Evolutionary conservation across 1,140 invertebrate genomes (phyloP).

Genomic region (Propsilocerus akamusi): DNA sequence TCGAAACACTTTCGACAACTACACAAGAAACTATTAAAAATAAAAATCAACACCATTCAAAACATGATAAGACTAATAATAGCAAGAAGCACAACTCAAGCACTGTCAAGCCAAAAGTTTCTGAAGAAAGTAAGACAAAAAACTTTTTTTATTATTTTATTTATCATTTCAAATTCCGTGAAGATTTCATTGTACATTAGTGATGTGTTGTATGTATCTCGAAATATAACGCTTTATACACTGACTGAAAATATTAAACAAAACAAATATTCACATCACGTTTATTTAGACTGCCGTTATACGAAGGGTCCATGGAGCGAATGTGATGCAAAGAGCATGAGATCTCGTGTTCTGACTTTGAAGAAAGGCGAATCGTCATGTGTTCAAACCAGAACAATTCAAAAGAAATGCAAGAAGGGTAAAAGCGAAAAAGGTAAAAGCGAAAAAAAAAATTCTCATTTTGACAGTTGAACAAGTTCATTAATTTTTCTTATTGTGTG

Average conservation of each 20-base stretch:
- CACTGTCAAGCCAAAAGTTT: background rate
- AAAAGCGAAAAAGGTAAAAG: conserved; percentile 11
- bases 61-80: background rate
- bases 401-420: conserved; percentile 85
- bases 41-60: background rate
- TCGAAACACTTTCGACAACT: background rate
- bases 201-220: no score
- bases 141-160: background rate
- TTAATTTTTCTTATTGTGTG: background rate
- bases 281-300: conserved; percentile 68
- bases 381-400: conserved; percentile 64
- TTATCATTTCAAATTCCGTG: no score
- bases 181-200: no score
- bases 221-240: no score
- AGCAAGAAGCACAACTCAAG: background rate
- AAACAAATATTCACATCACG: no score
- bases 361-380: conserved; percentile 67
- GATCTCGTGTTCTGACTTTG: conserved; percentile 57
- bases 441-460: background rate
- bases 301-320: conserved; percentile 67
- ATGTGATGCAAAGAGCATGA: conserved; percentile 60
- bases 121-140: background rate
- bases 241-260: no score
- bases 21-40: conserved; percentile 2
- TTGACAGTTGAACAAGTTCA: background rate